Percentiles rank a stretch among this genome's conserved stretches.
Evolutionary conservation across 2,113 vertebrate genomes (phyloP).

Genomic region (Python bivittatus): DNA sequence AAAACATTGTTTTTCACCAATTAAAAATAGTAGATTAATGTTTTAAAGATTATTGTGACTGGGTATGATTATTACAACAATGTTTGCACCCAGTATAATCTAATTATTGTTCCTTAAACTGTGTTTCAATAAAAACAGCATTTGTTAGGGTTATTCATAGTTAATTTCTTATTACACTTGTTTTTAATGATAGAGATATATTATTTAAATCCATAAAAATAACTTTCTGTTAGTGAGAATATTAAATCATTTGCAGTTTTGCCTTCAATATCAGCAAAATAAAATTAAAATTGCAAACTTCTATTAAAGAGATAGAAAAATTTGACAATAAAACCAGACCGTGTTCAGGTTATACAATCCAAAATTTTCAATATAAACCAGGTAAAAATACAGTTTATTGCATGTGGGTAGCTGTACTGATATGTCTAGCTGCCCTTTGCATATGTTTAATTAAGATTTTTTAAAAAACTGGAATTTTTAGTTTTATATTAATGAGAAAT

Average conservation of each 20-base stretch:
- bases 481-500: conserved; percentile 18
- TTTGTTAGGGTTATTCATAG: not conserved
- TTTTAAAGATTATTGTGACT: not conserved
- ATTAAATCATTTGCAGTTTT: not conserved
- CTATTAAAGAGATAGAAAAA: not conserved
- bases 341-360: not conserved
- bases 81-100: not conserved
- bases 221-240: not conserved
- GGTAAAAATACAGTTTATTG: not conserved
- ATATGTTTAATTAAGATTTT: not conserved
- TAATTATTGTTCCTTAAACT: not conserved
- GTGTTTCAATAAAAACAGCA: not conserved
- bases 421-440: not conserved
- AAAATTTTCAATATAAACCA: not conserved
- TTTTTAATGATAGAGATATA: no score
- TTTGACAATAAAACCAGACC: not conserved
- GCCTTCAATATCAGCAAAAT: not conserved
- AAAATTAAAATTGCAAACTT: not conserved
- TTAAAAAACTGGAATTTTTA: conserved; percentile 2
- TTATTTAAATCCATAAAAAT: no score
- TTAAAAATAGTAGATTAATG: no score
- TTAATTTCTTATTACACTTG: no score
- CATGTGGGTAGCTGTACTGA: rapidly evolving
- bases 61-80: not conserved
- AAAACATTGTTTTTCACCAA: no score